Evolutionary conservation across 2,797 vertebrate species (phyloP).

Genomic region (Todus mexicanus): DNA sequence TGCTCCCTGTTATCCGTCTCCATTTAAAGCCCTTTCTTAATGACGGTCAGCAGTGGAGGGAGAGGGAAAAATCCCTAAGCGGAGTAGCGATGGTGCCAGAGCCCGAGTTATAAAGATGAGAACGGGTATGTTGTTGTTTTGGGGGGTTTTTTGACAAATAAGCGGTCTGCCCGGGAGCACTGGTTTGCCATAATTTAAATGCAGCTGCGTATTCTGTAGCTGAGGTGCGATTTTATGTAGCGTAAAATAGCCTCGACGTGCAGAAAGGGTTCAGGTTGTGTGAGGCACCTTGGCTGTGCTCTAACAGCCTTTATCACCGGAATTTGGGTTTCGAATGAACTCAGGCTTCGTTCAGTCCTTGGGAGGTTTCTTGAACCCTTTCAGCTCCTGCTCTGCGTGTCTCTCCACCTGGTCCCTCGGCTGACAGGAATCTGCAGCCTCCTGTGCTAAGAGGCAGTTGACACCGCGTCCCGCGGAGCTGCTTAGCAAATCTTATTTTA

Average conservation of each 20-base stretch:
- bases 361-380: background rate
- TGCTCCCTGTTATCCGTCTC: background rate
- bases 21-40: background rate
- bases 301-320: background rate
- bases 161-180: background rate
- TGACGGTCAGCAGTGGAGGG: background rate
- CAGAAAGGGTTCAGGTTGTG: background rate
- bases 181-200: constrained; percentile 4
- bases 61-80: background rate
- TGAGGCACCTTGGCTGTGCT: background rate
- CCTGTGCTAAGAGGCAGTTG: background rate
- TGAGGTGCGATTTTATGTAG: background rate
- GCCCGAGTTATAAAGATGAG: background rate
- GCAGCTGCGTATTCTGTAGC: background rate
- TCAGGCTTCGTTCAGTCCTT: background rate
- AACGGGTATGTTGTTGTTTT: background rate
- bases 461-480: background rate
- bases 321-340: background rate
- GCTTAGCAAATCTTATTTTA: constrained; percentile 18
- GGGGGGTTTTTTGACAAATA: background rate
- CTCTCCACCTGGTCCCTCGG: background rate
- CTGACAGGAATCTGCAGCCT: background rate
- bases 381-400: background rate
- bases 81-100: background rate
- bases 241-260: background rate